Evolutionary conservation across 2,113 vertebrate genomes (phyloP), one percentile per base, ranked within the genome.

Genomic region (Salvelinus fontinalis): DNA sequence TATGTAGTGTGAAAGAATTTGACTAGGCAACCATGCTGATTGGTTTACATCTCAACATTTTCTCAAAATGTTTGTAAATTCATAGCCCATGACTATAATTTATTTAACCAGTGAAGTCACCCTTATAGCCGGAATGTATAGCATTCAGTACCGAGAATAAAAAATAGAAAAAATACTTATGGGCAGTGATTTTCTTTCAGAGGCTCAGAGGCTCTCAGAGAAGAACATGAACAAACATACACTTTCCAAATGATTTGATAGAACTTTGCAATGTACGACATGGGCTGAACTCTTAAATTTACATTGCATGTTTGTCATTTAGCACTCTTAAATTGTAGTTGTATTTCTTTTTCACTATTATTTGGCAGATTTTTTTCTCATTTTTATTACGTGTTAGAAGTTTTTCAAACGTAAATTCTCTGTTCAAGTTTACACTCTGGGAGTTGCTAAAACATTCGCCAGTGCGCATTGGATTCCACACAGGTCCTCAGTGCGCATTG

Each of bases 281-380:
- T 91, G 91, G 91, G 91, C 90, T 92, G 91, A 92, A 89, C 84
- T 34, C 18, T 16, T 44, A 44, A 2, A 44, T 44, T 44, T 11
- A 44, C 39, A 44, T 44, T 44, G 2, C 9, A 44, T 44, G 9
- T 44, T 44, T 44, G 39, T 44, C 8, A 44, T 44, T 44, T 44
- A 44, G 39, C 39, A 44, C 9, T 44, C 39, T 44, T 83, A 82
- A 4, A 44, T 14, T 51, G 1, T 2, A 26, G 16, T 49, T 51
- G 51, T 18, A 22, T 29, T 70, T 13, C 2, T 5, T 6, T 27
- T 26, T 14, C 48, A 26, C 48, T 16, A 54, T 54, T 18, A 54
- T 54, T 54, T 54, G 51, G 13, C 3, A 11, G n/a, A 6, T 66
- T 66, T 16, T 67, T 14, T 5, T 13, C 4, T 26, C 2, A 26